These are phyloP conservation scores for Lacerta viridis DNA, from an alignment of 2,797 vertebrate species.

Conservation along the genomic window DNA sequence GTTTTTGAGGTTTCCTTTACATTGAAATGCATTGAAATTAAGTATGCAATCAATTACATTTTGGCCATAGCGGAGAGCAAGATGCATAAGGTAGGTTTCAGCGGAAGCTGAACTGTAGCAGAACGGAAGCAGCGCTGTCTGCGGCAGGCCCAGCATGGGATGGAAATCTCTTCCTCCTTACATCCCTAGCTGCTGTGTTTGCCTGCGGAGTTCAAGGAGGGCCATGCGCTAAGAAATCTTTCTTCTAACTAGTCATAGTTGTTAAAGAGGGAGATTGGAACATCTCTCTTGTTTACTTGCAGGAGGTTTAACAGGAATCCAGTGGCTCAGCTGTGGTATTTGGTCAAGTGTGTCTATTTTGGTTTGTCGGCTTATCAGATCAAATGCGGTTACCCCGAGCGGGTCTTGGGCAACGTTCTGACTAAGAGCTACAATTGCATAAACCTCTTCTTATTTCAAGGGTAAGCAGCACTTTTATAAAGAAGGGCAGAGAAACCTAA, in stretches of 20 bases:
- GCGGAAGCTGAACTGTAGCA: no score
- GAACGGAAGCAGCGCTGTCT: no score
- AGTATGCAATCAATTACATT: no score
- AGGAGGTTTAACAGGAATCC: conserved; percentile 83
- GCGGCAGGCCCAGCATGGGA: no score
- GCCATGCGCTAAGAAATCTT: not conserved
- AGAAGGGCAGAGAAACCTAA: not conserved
- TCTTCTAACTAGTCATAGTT: not conserved
- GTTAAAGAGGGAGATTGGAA: not conserved
- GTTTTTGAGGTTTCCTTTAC: no score
- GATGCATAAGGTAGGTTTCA: no score
- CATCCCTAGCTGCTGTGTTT: not conserved
- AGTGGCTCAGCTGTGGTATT: conserved; percentile 83
- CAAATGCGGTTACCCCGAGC: conserved; percentile 82
- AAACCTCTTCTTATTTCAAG: conserved; percentile 83
- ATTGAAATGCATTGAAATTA: no score
- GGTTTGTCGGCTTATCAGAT: conserved; percentile 84
- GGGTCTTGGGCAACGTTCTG: conserved; percentile 82
- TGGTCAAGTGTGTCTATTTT: conserved; percentile 84
- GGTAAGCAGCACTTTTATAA: conserved; percentile 56
- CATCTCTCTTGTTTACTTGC: conserved; percentile 15
- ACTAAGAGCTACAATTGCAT: conserved; percentile 84
- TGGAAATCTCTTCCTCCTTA: no score
- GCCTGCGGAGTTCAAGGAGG: not conserved
- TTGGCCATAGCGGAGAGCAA: no score